phyloP scores from a whole-genome alignment of 2,888 invertebrate species.

The Watsonalla binaria region DNA sequence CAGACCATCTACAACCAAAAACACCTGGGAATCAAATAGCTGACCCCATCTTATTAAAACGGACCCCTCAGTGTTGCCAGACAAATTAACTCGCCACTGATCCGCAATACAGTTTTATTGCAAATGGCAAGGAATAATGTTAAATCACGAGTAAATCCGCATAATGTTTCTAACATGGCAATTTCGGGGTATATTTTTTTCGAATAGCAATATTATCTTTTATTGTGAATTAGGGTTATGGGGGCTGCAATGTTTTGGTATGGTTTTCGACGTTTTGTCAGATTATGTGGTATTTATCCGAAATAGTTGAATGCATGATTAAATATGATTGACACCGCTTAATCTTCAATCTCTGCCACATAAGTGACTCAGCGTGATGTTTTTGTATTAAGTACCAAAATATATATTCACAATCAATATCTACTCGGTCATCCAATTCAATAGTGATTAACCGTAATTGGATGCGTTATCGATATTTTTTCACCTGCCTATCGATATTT shows the following conservation, averaged over 20 bases:
- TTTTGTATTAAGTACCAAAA: too few relatives aligned
- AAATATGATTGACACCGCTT: too few relatives aligned
- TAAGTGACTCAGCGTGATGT: too few relatives aligned
- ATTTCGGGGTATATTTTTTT: constrained; percentile 42
- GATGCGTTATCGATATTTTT: constrained; percentile 4
- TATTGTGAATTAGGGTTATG: constrained; percentile 64
- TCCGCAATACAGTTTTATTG: constrained; percentile 68
- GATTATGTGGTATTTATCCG: not conserved
- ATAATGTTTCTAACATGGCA: constrained; percentile 41
- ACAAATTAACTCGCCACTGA: constrained; percentile 57
- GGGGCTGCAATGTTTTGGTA: constrained; percentile 23
- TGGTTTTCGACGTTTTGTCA: constrained; percentile 13
- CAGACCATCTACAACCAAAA: constrained; percentile 6
- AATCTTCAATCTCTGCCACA: too few relatives aligned
- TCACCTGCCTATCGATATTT: constrained; percentile 10
- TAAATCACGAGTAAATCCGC: constrained; percentile 65
- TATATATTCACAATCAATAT: too few relatives aligned
- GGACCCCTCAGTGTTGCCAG: constrained; percentile 34
- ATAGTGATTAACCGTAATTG: constrained; percentile 8
- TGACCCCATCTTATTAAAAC: constrained; percentile 22
- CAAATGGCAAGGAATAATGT: constrained; percentile 61
- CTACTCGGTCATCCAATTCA: not conserved
- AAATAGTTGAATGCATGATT: not conserved
- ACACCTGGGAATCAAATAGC: constrained; percentile 46
- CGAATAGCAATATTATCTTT: constrained; percentile 51